Conservation (phyloP, 2,113 vertebrate species). For the Lutjanus erythropterus region DNA sequence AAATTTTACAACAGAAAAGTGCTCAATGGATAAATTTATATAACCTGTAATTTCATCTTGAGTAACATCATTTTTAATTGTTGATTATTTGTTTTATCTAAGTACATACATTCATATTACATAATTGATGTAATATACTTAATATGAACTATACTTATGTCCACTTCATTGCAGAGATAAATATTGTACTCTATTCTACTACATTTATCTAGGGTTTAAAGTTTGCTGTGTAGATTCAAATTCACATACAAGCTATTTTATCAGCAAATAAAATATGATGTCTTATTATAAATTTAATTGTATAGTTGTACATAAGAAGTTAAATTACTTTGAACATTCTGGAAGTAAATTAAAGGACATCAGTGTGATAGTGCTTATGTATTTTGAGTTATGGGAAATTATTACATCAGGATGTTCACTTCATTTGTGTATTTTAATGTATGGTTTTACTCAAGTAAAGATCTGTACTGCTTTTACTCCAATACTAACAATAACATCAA, state of each 20-base stretch:
- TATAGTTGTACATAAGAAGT: not conserved
- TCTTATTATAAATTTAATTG: not conserved
- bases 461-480: too few species aligned
- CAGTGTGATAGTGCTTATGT: not conserved
- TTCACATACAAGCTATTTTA: not conserved
- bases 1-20: too few species aligned
- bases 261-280: too few species aligned
- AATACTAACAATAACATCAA: not conserved
- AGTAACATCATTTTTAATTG: not conserved
- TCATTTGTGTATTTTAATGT: too few species aligned
- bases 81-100: not conserved
- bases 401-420: too few species aligned
- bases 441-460: too few species aligned
- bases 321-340: not conserved
- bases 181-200: not conserved
- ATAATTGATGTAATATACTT: too few species aligned
- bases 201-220: not conserved
- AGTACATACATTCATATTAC: too few species aligned
- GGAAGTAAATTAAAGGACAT: not conserved
- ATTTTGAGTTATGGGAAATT: too few species aligned
- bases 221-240: not conserved
- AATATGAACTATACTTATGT: too few species aligned
- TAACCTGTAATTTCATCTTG: not conserved
- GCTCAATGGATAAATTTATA: too few species aligned
- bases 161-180: not conserved